phyloP scores from a whole-genome alignment of 2,113 vertebrate genomes.

The Cricetomys ansorgei region DNA sequence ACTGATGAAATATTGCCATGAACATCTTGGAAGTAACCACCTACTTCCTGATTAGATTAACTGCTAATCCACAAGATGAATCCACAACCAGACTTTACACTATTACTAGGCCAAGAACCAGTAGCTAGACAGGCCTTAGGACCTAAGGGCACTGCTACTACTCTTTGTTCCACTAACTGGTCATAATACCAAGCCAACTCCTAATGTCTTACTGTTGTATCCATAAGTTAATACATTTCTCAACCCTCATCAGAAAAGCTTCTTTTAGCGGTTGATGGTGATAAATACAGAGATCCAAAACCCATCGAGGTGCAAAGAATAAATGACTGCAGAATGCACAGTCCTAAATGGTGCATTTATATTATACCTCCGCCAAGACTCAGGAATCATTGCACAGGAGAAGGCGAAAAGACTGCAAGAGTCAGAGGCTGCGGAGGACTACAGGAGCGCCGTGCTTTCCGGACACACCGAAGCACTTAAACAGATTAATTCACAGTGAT shows the following conservation, averaged over 20 bases:
- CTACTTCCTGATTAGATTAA: background rate
- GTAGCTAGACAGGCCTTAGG: background rate
- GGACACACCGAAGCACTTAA: background rate
- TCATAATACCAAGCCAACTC: background rate
- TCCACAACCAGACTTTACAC: background rate
- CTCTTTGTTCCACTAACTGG: background rate
- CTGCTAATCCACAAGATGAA: background rate
- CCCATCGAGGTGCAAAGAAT: background rate
- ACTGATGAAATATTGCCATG: background rate
- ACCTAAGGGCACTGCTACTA: background rate
- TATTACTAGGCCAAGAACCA: background rate
- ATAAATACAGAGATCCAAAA: background rate
- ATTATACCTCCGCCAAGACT: background rate
- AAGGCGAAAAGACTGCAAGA: background rate
- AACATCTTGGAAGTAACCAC: background rate
- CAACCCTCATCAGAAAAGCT: background rate
- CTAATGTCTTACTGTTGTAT: background rate
- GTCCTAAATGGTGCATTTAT: background rate
- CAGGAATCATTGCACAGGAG: background rate
- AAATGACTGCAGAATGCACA: background rate
- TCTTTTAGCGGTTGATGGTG: background rate
- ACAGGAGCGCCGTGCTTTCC: background rate
- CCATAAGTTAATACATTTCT: background rate
- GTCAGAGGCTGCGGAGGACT: background rate
- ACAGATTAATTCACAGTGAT: background rate